Percentiles rank a stretch among this genome's conserved stretches.
These are phyloP conservation scores for Patella caerulea DNA, from an alignment of 2,888 invertebrate species.

Conservation along the genomic window DNA sequence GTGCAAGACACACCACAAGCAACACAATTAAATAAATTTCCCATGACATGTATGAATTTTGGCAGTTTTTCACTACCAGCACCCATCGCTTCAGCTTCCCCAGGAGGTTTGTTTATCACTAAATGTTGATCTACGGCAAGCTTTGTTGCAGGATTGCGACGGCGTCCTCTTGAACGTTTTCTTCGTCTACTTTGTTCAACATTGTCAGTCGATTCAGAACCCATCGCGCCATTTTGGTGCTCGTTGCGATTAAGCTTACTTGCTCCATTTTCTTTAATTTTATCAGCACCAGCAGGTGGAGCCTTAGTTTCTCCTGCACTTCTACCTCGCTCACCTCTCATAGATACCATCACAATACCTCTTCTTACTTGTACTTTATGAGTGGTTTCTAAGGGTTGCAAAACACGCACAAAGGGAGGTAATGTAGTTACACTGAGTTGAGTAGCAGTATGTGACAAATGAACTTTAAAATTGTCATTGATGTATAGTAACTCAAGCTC, in stretches of 20 bases:
- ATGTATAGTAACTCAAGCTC: slow-evolving; percentile 34
- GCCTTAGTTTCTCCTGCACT: background rate
- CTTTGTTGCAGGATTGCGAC: slow-evolving; percentile 10
- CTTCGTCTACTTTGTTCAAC: background rate
- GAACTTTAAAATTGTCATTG: slow-evolving; percentile 33
- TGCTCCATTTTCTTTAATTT: background rate
- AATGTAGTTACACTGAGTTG: slow-evolving; percentile 24
- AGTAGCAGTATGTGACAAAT: slow-evolving; percentile 37
- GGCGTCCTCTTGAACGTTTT: background rate
- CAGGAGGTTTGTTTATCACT: slow-evolving; percentile 30
- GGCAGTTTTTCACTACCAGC: slow-evolving; percentile 8
- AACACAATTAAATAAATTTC: slow-evolving; percentile 35
- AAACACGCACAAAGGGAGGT: slow-evolving; percentile 28
- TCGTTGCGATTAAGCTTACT: background rate
- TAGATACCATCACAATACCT: slow-evolving; percentile 4
- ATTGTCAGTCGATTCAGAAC: background rate
- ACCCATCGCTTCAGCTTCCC: slow-evolving; percentile 6
- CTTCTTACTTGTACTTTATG: slow-evolving; percentile 27
- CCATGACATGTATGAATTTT: slow-evolving; percentile 30
- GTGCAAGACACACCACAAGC: slow-evolving; percentile 41
- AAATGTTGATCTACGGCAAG: slow-evolving; percentile 50
- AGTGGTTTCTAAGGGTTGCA: slow-evolving; percentile 24
- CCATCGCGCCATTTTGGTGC: slow-evolving; percentile 9
- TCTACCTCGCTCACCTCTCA: background rate
- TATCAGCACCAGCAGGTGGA: background rate